Percentiles rank a stretch among this genome's conserved stretches.
Conservation (phyloP, 2,888 invertebrate genomes). For the Sphinx pinastri region DNA sequence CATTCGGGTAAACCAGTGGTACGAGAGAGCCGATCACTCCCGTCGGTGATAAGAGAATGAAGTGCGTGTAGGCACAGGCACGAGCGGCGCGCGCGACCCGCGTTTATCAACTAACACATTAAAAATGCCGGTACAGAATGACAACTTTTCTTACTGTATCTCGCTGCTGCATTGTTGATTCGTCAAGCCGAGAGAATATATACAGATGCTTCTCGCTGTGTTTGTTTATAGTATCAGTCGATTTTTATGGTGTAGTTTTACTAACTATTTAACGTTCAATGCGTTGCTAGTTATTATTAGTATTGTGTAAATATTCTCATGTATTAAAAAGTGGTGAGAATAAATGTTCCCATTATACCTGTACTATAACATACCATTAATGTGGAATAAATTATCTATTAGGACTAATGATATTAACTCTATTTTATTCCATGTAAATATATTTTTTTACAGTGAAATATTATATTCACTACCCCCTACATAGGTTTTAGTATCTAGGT, state of each 20-base stretch:
- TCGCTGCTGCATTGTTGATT: conserved; percentile 55
- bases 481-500: no score
- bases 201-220: conserved; percentile 25
- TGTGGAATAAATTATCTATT: no score
- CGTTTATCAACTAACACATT: conserved; percentile 79
- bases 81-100: conserved; percentile 67
- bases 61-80: conserved; percentile 50
- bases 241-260: background rate
- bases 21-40: conserved; percentile 34
- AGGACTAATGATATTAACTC: no score
- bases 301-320: no score
- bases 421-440: no score
- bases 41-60: conserved; percentile 44
- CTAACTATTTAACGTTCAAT: background rate
- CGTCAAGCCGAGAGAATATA: conserved; percentile 40
- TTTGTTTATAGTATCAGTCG: background rate
- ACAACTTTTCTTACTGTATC: conserved; percentile 55
- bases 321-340: no score
- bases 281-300: background rate
- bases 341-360: no score
- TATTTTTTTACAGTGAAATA: no score
- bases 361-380: no score
- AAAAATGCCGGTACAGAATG: conserved; percentile 61
- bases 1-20: background rate
- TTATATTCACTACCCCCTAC: no score